These are phyloP conservation scores for Chrysodeixis includens DNA, from an alignment of 2,888 invertebrate species.

Conservation along the genomic window DNA sequence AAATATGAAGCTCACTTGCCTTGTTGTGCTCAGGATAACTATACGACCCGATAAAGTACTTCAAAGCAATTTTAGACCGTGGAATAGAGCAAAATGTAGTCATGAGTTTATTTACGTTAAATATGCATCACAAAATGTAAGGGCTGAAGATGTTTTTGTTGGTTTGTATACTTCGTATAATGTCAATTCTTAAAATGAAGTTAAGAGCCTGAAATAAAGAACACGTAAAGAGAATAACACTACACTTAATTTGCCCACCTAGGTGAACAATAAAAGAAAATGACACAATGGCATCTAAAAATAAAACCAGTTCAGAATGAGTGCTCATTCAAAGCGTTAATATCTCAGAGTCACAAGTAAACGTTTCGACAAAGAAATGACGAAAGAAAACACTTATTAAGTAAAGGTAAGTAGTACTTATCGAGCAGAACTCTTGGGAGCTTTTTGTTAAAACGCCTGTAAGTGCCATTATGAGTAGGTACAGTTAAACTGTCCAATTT, in stretches of 20 bases:
- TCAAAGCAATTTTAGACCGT: not conserved
- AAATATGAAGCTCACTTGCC: not conserved
- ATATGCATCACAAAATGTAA: no score
- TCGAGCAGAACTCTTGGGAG: conserved; percentile 37
- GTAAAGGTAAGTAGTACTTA: conserved; percentile 43
- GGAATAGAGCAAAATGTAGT: no score
- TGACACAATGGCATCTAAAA: not conserved
- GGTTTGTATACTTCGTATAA: no score
- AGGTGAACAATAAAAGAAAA: not conserved
- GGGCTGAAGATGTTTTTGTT: no score
- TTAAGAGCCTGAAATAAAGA: not conserved
- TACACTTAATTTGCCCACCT: not conserved
- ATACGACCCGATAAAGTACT: not conserved
- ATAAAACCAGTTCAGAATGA: conserved; percentile 1
- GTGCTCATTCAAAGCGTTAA: not conserved
- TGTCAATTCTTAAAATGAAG: no score
- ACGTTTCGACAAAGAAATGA: conserved; percentile 28
- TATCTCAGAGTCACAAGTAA: conserved; percentile 8
- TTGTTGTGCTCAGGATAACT: not conserved
- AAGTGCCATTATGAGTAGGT: conserved; percentile 41
- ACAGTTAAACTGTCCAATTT: conserved; percentile 46
- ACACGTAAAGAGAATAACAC: not conserved
- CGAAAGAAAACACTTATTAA: conserved; percentile 47
- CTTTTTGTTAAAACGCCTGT: conserved; percentile 48
- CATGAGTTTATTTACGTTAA: no score